These are phyloP conservation scores for Peromyscus melanophrys DNA, from an alignment of 2,797 vertebrate species.

Conservation along the genomic window DNA sequence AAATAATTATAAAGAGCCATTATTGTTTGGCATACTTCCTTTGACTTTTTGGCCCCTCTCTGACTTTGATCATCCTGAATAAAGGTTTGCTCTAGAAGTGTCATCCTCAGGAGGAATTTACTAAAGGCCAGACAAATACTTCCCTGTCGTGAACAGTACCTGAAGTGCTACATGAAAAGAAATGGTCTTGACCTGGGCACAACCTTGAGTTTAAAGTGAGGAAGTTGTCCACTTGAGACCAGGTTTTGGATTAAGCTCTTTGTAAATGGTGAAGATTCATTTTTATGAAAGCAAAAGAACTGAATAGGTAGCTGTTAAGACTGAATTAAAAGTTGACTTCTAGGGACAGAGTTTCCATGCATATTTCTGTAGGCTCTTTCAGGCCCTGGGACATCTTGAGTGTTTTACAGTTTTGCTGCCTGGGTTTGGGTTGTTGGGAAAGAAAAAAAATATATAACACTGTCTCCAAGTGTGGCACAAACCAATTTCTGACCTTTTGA, in stretches of 20 bases:
- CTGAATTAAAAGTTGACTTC: slow-evolving; percentile 38
- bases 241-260: background rate
- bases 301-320: background rate
- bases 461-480: background rate
- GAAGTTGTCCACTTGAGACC: background rate
- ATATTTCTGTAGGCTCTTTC: background rate
- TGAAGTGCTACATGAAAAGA: background rate
- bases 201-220: slow-evolving; percentile 27
- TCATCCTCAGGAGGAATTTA: background rate
- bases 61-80: background rate
- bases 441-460: background rate
- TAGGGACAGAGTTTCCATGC: background rate
- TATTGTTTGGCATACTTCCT: background rate
- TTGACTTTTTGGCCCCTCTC: slow-evolving; percentile 12
- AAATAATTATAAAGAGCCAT: background rate
- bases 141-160: background rate
- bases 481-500: slow-evolving; percentile 29
- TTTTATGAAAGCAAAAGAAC: background rate
- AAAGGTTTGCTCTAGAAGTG: background rate
- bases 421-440: background rate
- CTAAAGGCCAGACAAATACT: background rate
- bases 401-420: slow-evolving; percentile 19
- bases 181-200: background rate
- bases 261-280: background rate
- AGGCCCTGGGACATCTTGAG: background rate